Conservation (phyloP, 2,797 vertebrate species). For the Lycodopsis pacificus region DNA sequence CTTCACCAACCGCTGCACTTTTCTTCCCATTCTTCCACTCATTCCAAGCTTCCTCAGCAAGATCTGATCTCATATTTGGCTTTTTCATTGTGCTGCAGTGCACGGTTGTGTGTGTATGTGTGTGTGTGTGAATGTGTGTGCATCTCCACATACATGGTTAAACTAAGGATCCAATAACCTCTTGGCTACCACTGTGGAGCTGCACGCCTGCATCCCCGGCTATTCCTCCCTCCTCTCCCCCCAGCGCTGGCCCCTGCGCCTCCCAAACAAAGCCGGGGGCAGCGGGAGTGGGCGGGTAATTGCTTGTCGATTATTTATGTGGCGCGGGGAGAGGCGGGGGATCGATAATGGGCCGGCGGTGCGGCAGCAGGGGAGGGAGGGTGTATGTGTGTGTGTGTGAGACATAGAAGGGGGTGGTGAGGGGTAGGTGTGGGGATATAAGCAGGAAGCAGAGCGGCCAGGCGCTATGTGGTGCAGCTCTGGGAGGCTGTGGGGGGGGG, state of each 20-base stretch:
- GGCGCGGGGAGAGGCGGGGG: constrained; percentile 87
- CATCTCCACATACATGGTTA: constrained; percentile 64
- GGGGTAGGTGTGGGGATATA: constrained; percentile 60
- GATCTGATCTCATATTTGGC: constrained; percentile 53
- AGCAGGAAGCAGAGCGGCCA: constrained; percentile 80
- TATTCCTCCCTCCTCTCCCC: constrained; percentile 69
- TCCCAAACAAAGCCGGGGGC: constrained; percentile 87
- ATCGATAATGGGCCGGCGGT: constrained; percentile 86
- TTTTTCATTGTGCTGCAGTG: constrained; percentile 39
- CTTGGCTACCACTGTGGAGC: constrained; percentile 71
- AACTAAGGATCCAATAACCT: constrained; percentile 76
- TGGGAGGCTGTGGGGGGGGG: constrained; percentile 71
- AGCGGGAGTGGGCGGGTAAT: constrained; percentile 88
- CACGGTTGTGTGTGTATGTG: neutral
- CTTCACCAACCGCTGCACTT: constrained; percentile 52
- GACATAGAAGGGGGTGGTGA: constrained; percentile 55
- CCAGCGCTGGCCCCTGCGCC: constrained; percentile 76
- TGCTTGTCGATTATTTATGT: constrained; percentile 91
- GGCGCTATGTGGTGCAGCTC: constrained; percentile 78
- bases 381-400: constrained; percentile 43
- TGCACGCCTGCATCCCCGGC: constrained; percentile 68
- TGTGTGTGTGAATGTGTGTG: constrained; percentile 34
- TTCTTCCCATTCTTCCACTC: constrained; percentile 9
- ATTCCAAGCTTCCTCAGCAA: constrained; percentile 19
- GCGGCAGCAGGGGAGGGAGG: constrained; percentile 69